phyloP scores from a whole-genome alignment of 1,140 invertebrate genomes.

The Odontomachus brunneus region DNA sequence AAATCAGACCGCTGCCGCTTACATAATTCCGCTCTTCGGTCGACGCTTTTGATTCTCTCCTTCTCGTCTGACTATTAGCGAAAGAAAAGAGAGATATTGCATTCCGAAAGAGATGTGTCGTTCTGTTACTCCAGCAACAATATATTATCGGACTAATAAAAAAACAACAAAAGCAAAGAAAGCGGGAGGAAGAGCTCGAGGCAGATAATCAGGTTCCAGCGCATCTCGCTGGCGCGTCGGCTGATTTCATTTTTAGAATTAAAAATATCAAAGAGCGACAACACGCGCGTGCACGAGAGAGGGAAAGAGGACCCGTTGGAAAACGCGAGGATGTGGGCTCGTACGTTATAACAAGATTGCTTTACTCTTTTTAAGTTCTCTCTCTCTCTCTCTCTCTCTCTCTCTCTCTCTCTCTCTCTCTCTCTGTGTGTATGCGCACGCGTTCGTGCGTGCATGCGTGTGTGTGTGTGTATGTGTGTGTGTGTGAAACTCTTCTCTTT shows the following conservation, averaged over 20 bases:
- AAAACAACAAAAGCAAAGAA: constrained; percentile 19
- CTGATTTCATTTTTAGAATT: constrained; percentile 73
- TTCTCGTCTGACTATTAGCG: neutral
- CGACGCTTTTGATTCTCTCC: neutral
- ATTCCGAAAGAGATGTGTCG: neutral
- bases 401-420: too few species aligned
- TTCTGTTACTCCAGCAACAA: neutral
- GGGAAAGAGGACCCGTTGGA: constrained; percentile 2
- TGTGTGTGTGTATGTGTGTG: too few species aligned
- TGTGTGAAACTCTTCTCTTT: constrained; percentile 26
- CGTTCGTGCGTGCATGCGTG: too few species aligned
- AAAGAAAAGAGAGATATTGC: neutral
- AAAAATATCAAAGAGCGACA: constrained; percentile 74
- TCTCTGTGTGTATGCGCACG: too few species aligned
- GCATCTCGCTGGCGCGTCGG: neutral
- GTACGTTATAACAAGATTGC: constrained; percentile 33
- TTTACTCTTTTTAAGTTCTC: neutral
- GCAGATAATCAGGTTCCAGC: constrained; percentile 23
- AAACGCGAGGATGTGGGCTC: constrained; percentile 20
- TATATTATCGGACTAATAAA: constrained; percentile 3
- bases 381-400: too few species aligned
- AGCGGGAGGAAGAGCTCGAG: neutral
- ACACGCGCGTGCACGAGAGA: neutral
- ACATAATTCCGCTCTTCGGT: neutral
- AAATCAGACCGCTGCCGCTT: constrained; percentile 7